Conservation (phyloP, 2,797 vertebrate species). For the Anguilla obscura region DNA sequence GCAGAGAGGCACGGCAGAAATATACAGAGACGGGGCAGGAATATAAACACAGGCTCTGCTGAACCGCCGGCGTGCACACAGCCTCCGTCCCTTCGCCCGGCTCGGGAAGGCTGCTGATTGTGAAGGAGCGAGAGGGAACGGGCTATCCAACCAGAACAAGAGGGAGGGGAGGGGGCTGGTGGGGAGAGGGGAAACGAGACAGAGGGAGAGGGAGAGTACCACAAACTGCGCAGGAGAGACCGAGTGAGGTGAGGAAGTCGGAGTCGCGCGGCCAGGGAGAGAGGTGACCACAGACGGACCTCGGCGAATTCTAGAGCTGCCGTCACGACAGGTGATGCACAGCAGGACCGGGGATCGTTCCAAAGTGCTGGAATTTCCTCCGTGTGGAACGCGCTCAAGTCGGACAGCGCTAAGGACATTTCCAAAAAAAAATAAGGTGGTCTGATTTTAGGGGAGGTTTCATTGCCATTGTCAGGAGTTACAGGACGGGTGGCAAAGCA, state of each 20-base stretch:
- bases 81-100: conserved; percentile 63
- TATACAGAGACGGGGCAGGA: conserved; percentile 7
- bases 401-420: background rate
- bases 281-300: conserved; percentile 46
- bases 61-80: conserved; percentile 72
- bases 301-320: conserved; percentile 67
- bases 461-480: background rate
- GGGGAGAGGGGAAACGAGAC: background rate
- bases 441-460: conserved; percentile 34
- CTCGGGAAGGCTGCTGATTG: conserved; percentile 50
- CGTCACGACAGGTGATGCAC: conserved; percentile 61
- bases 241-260: conserved; percentile 41
- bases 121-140: conserved; percentile 44
- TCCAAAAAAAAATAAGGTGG: conserved; percentile 34
- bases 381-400: background rate
- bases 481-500: background rate
- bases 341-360: conserved; percentile 60
- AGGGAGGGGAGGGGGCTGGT: background rate
- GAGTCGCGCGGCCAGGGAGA: background rate
- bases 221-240: conserved; percentile 43
- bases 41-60: conserved; percentile 68
- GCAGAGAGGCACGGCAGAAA: conserved; percentile 59
- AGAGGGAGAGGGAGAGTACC: conserved; percentile 28
- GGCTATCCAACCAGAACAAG: conserved; percentile 33
- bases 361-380: conserved; percentile 42